phyloP scores from a whole-genome alignment of 2,888 invertebrate genomes.

The Mesodorylaimus sp. region DNA sequence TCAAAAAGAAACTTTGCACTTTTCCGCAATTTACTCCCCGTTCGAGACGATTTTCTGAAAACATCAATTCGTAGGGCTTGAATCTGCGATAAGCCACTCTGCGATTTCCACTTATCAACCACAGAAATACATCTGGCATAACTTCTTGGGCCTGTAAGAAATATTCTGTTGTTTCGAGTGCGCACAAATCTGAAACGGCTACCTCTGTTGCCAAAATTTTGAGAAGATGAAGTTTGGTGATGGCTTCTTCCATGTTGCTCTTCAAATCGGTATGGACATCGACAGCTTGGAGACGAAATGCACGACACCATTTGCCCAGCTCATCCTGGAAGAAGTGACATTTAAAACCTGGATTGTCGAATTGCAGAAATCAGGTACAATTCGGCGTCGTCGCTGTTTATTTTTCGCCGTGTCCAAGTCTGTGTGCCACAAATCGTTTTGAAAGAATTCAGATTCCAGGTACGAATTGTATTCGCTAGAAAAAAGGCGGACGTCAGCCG shows the following conservation, averaged over 20 bases:
- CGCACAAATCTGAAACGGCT: not conserved
- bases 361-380: too few species aligned
- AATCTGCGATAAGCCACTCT: conserved; percentile 66
- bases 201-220: not conserved
- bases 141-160: conserved; percentile 56
- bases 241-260: not conserved
- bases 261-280: too few species aligned
- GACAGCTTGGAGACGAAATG: too few species aligned
- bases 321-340: too few species aligned
- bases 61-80: conserved; percentile 55
- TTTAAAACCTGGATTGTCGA: too few species aligned
- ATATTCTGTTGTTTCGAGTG: not conserved
- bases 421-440: too few species aligned
- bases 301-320: too few species aligned
- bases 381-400: too few species aligned
- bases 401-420: too few species aligned
- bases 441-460: too few species aligned
- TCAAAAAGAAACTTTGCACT: conserved; percentile 60
- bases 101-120: conserved; percentile 67
- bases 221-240: not conserved
- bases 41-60: conserved; percentile 57
- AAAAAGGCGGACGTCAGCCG: too few species aligned
- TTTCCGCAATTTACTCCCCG: conserved; percentile 58
- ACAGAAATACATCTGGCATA: conserved; percentile 67
- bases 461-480: too few species aligned